Evolutionary conservation across 2,888 invertebrate genomes (phyloP), one percentile per base, ranked within the genome.

Genomic region (Nephrotoma guestfalica): DNA sequence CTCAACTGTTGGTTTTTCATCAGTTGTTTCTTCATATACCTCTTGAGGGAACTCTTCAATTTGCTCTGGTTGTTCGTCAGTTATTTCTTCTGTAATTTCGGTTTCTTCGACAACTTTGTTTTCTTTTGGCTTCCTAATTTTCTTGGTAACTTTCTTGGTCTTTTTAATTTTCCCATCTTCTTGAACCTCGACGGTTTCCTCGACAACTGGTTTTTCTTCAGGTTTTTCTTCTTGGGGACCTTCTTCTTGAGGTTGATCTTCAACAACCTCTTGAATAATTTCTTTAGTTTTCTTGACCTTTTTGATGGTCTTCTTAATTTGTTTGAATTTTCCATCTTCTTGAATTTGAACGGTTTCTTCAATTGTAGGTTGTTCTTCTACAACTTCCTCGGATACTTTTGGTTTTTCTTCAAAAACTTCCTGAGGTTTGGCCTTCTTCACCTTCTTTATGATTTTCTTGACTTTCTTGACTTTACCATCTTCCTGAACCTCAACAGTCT

Each of bases 41-140:
- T 84, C 83, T 47, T 47, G 47, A 1, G 47, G 47, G 47, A 47
- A 47, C 47, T 47, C 47, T 11, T 47, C 47, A 47, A 13, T 47
- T 47, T 47, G 47, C 13, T 86, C 87, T 90, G 47, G 47, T 47
- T 47, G 47, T 47, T 47, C 47, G 13, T 47, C 47, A 47, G 47
- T 47, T 13, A 47, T 47, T 47, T 47, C 47, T 47, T 47, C 47
- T 13, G 47, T 47, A 13, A 47, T 47, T 47, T 47, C 47, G 88
- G 91, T 91, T 87, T 91, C 91, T 13, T 91, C 18, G 13, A 47
- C 47, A 4, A 47, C 47, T 13, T 47, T 47, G 47, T 47, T 47
- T 47, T 47, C 47, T 47, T 47, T n/a, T 7, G 47, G 47, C 13
- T 47, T 47, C 13, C 9, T 47, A 13, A 47, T 47, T 47, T 83